Evolutionary conservation across 2,888 invertebrate species (phyloP).

Genomic region (Sinhomidia bicolor): DNA sequence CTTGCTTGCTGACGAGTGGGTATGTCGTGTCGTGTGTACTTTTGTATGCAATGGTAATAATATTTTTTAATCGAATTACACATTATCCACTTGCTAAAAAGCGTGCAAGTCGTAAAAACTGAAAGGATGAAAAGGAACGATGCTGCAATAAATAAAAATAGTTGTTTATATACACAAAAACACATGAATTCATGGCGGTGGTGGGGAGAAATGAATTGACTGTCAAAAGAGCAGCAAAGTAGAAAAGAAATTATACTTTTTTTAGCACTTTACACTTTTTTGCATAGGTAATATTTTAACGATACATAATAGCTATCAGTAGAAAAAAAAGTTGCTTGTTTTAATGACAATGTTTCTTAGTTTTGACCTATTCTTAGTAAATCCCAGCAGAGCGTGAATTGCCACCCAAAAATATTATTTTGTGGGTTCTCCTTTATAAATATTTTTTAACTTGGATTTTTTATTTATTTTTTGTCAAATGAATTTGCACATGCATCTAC

Average conservation of each 20-base stretch:
- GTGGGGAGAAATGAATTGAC: neutral
- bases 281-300: neutral
- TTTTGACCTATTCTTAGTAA: no score
- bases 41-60: neutral
- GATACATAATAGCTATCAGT: no score
- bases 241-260: neutral
- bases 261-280: constrained; percentile 5
- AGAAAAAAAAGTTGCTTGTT: neutral
- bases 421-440: no score
- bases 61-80: neutral
- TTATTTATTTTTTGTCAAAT: no score
- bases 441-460: no score
- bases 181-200: no score
- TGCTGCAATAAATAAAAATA: neutral
- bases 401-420: no score
- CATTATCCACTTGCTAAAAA: constrained; percentile 22
- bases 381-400: no score
- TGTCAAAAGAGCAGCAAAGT: constrained; percentile 11
- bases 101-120: constrained; percentile 29
- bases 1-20: neutral
- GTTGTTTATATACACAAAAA: neutral
- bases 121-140: constrained; percentile 1
- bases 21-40: neutral
- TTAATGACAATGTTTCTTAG: no score
- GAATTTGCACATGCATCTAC: neutral